phyloP scores from a whole-genome alignment of 2,888 invertebrate genomes.

The Ectobius pallidus region DNA sequence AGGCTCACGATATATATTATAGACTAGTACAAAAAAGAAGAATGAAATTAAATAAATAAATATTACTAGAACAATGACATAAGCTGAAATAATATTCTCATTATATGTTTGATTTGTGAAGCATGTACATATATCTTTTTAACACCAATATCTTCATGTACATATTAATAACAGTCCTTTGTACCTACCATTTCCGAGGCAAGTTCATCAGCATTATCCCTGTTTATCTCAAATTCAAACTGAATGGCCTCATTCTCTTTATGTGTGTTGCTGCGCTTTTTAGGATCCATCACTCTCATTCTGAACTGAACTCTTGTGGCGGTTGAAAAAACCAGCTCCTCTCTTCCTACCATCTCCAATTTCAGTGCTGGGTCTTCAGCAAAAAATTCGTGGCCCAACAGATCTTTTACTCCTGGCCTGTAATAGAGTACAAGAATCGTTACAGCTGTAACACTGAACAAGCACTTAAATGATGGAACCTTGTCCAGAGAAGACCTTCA shows the following conservation, averaged over 20 bases:
- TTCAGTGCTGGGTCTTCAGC: slow-evolving; percentile 89
- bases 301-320: slow-evolving; percentile 80
- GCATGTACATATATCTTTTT: too few species aligned
- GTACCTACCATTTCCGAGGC: slow-evolving; percentile 88
- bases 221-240: slow-evolving; percentile 93
- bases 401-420: slow-evolving; percentile 90
- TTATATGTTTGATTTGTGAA: too few species aligned
- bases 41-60: too few species aligned
- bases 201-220: slow-evolving; percentile 92
- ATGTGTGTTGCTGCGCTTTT: slow-evolving; percentile 95
- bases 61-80: too few species aligned
- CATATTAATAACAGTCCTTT: too few species aligned
- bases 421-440: too few species aligned
- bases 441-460: neutral
- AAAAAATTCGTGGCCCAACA: slow-evolving; percentile 95
- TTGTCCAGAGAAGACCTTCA: neutral
- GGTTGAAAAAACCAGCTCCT: slow-evolving; percentile 57
- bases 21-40: too few species aligned
- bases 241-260: slow-evolving; percentile 99
- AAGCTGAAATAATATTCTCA: too few species aligned
- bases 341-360: slow-evolving; percentile 72
- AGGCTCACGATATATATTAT: too few species aligned
- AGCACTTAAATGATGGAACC: too few species aligned
- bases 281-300: slow-evolving; percentile 92
- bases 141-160: too few species aligned